Percentiles rank a stretch among this genome's conserved stretches.
Evolutionary conservation across 2,113 vertebrate genomes (phyloP).

Genomic region (Seriola rivoliana): DNA sequence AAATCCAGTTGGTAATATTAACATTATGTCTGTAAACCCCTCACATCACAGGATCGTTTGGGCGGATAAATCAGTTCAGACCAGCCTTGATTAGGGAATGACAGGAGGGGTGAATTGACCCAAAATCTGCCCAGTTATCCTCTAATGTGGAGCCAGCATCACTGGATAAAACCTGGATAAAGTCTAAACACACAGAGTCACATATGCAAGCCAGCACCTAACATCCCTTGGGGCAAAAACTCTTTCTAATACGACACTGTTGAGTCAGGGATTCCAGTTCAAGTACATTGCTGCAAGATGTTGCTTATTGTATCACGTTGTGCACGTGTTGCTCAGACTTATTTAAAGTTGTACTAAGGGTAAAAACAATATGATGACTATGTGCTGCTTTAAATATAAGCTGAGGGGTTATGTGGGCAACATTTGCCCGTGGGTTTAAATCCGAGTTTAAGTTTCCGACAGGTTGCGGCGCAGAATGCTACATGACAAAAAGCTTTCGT

Average conservation of each 20-base stretch:
- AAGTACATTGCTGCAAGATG: slow-evolving; percentile 6
- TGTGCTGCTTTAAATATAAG: slow-evolving; percentile 1
- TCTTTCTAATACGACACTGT: slow-evolving; percentile 3
- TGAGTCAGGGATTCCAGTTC: slow-evolving; percentile 20
- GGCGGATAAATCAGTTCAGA: neutral
- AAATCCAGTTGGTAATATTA: neutral
- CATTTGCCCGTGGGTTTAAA: neutral
- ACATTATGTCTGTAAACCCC: neutral
- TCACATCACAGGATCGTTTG: neutral
- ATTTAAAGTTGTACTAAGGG: neutral
- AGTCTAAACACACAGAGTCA: neutral
- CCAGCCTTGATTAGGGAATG: neutral
- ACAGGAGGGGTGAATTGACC: neutral
- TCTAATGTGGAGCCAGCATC: neutral
- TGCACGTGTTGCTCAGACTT: neutral
- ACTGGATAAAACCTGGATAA: neutral
- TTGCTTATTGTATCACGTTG: neutral
- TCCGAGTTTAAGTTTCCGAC: neutral
- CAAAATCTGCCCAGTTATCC: neutral
- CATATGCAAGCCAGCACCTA: neutral
- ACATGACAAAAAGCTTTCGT: neutral
- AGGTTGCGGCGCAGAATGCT: neutral
- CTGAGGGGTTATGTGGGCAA: neutral
- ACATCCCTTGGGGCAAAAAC: neutral
- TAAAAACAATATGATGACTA: slow-evolving; percentile 10